phyloP scores from a whole-genome alignment of 2,888 invertebrate genomes.

The Nysson spinosus region DNA sequence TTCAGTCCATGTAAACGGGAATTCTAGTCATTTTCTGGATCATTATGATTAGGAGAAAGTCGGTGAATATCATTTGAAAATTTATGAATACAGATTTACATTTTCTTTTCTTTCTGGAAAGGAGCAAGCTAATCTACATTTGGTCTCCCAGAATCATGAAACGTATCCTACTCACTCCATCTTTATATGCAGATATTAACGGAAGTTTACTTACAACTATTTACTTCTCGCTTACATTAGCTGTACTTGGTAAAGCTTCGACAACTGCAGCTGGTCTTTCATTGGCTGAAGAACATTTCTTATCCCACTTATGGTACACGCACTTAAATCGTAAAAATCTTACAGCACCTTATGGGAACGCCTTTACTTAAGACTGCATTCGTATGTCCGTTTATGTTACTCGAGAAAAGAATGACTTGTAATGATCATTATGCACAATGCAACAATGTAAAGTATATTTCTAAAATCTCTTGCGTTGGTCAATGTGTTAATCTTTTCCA shows the following conservation, averaged over 20 bases:
- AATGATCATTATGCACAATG: conserved; percentile 50
- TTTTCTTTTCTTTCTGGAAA: conserved; percentile 25
- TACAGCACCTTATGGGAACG: conserved; percentile 46
- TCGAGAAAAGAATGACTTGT: conserved; percentile 29
- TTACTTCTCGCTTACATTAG: conserved; percentile 49
- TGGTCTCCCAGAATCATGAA: conserved; percentile 52
- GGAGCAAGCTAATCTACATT: conserved; percentile 54
- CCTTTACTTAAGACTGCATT: conserved; percentile 15
- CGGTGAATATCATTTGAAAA: conserved; percentile 15
- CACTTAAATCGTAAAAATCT: conserved; percentile 41
- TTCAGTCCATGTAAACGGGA: conserved; percentile 7
- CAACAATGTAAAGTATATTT: conserved; percentile 53
- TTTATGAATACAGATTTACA: conserved; percentile 53
- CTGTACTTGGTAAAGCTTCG: conserved; percentile 47
- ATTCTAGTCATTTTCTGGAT: conserved; percentile 14
- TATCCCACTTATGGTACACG: conserved; percentile 45
- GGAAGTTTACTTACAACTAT: conserved; percentile 60
- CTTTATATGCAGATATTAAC: conserved; percentile 47
- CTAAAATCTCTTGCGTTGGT: conserved; percentile 40
- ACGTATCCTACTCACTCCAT: conserved; percentile 47
- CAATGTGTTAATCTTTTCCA: conserved; percentile 23
- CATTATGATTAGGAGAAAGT: conserved; percentile 15
- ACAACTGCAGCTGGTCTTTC: conserved; percentile 28
- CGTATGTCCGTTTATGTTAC: conserved; percentile 13
- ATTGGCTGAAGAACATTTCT: conserved; percentile 38